These are phyloP conservation scores for Thysanoteuthis rhombus DNA, from an alignment of 2,888 invertebrate genomes.

Conservation along the genomic window DNA sequence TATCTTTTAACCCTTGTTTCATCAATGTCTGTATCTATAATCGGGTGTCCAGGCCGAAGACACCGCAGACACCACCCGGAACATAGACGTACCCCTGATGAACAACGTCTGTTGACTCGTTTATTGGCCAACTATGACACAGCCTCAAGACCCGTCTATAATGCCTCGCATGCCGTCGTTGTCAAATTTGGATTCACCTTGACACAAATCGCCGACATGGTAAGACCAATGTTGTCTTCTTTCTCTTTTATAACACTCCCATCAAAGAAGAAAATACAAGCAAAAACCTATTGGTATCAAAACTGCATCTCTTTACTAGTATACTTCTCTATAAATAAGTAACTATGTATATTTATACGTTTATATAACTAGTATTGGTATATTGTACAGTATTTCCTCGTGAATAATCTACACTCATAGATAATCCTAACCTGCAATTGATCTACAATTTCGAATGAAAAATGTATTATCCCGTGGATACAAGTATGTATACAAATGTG, in stretches of 20 bases:
- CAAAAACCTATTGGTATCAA: neutral
- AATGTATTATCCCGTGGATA: too few relatives aligned
- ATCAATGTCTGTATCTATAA: neutral
- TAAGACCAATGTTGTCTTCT: slow-evolving; percentile 42
- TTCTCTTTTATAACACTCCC: neutral
- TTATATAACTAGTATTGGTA: neutral
- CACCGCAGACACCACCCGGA: slow-evolving; percentile 33
- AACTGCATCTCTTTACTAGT: neutral
- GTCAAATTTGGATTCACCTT: slow-evolving; percentile 64
- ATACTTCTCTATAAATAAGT: neutral
- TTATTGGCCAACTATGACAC: slow-evolving; percentile 60
- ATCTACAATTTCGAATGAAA: too few relatives aligned
- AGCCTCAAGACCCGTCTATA: slow-evolving; percentile 62
- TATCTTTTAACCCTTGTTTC: neutral
- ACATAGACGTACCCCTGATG: slow-evolving; percentile 54
- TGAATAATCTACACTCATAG: too few relatives aligned
- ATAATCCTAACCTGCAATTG: too few relatives aligned
- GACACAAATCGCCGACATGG: slow-evolving; percentile 65
- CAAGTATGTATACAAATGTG: neutral
- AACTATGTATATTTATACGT: neutral
- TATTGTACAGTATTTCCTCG: too few relatives aligned
- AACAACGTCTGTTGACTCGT: slow-evolving; percentile 57
- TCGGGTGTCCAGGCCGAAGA: slow-evolving; percentile 30
- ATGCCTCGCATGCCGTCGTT: slow-evolving; percentile 59
- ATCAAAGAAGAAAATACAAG: neutral